Percentiles rank a stretch among this genome's conserved stretches.
Evolutionary conservation across 35 echinoderm and acorn worm species (phyloP).

Genomic region (Ophiothrix spiculata): DNA sequence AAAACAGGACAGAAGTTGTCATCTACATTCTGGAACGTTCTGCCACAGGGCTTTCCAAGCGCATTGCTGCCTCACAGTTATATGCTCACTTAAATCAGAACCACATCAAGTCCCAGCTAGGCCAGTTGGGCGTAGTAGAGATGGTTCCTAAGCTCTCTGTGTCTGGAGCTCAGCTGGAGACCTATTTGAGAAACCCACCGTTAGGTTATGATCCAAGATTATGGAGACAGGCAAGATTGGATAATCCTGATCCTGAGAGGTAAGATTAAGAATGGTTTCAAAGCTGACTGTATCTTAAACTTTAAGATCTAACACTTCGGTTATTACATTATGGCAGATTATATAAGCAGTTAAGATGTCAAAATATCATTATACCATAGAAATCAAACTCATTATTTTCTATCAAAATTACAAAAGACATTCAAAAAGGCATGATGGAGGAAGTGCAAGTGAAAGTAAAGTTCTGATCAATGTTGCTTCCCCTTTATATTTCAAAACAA

Average conservation of each 20-base stretch:
- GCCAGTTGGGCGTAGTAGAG: slow-evolving; percentile 47
- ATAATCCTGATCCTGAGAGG: slow-evolving; percentile 94
- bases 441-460: too few relatives aligned
- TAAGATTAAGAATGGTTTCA: too few relatives aligned
- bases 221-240: slow-evolving; percentile 92
- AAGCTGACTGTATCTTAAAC: too few relatives aligned
- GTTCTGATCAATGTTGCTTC: too few relatives aligned
- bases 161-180: slow-evolving; percentile 57
- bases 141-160: slow-evolving; percentile 42
- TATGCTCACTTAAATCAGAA: slow-evolving; percentile 33
- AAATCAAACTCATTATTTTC: too few relatives aligned
- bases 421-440: too few relatives aligned
- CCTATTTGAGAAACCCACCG: slow-evolving; percentile 53
- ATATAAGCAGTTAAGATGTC: too few relatives aligned
- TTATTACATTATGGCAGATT: too few relatives aligned
- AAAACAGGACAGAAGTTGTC: slow-evolving; percentile 55
- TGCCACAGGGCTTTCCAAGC: slow-evolving; percentile 51
- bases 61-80: slow-evolving; percentile 49
- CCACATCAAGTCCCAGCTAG: slow-evolving; percentile 57
- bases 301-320: too few relatives aligned
- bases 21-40: slow-evolving; percentile 70
- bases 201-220: slow-evolving; percentile 93
- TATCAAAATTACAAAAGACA: too few relatives aligned
- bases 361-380: too few relatives aligned
- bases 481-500: too few relatives aligned